A percentile compares a stretch with the other conserved stretches of the same genome.
Conservation (phyloP, 2,888 invertebrate species). For the Brassicogethes aeneus region DNA sequence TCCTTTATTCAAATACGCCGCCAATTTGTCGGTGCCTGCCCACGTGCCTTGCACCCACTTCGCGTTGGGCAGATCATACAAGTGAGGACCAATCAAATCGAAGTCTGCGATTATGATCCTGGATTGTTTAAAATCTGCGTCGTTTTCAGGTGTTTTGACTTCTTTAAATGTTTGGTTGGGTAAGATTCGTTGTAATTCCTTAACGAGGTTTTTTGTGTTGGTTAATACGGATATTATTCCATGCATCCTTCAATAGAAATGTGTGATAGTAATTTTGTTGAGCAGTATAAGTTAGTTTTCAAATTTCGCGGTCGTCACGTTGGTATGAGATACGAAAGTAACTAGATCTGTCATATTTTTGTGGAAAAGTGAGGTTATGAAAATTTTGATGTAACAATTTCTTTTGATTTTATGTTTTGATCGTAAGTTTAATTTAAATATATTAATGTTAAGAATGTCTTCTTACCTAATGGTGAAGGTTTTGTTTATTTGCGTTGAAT, state of each 20-base stretch:
- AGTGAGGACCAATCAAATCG: slow-evolving; percentile 34
- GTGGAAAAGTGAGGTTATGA: no score
- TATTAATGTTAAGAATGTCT: no score
- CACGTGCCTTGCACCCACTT: slow-evolving; percentile 44
- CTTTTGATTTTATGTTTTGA: no score
- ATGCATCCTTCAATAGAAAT: not conserved
- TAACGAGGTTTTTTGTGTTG: not conserved
- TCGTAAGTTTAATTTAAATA: no score
- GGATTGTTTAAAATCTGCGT: slow-evolving; percentile 25
- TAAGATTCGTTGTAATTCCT: not conserved
- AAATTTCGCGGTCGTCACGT: no score
- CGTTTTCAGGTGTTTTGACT: not conserved
- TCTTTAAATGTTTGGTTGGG: not conserved
- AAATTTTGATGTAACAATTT: no score
- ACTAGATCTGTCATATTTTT: no score
- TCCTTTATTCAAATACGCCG: slow-evolving; percentile 23
- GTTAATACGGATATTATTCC: not conserved
- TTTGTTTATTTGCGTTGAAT: no score
- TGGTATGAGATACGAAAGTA: no score
- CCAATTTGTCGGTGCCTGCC: slow-evolving; percentile 39
- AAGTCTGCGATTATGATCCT: slow-evolving; percentile 40
- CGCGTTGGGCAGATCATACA: slow-evolving; percentile 33
- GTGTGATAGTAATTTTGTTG: no score
- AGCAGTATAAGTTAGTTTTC: no score
- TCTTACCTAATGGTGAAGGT: no score